Percentiles rank a stretch among this genome's conserved stretches.
phyloP scores from a whole-genome alignment of 2,888 invertebrate genomes.

The Euzetes globulus region DNA sequence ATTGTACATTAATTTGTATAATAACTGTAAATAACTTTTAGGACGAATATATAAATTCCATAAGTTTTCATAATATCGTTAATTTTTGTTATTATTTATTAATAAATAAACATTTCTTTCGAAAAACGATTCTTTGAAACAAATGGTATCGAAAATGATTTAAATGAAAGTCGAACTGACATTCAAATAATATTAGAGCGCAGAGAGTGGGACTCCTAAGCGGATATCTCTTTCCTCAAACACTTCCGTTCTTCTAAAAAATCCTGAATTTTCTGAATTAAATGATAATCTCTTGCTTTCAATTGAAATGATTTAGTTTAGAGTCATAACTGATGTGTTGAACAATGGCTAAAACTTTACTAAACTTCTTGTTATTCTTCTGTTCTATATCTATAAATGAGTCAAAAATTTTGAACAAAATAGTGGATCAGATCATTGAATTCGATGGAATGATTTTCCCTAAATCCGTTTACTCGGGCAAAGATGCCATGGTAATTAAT shows the following conservation, averaged over 20 bases:
- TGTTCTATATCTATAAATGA: too few species aligned
- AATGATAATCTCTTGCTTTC: not conserved
- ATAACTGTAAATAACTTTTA: conserved; percentile 17
- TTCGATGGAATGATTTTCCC: conserved; percentile 3
- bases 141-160: not conserved
- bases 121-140: not conserved
- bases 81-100: not conserved
- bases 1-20: conserved; percentile 20
- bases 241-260: not conserved
- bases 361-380: too few species aligned
- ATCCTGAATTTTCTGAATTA: not conserved
- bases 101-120: not conserved
- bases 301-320: not conserved
- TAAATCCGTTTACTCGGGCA: not conserved
- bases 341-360: too few species aligned
- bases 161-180: not conserved
- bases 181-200: not conserved
- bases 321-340: not conserved
- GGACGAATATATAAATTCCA: not conserved
- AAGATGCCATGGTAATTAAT: conserved; percentile 1
- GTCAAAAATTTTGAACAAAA: not conserved
- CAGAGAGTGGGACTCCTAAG: not conserved
- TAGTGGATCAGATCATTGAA: not conserved
- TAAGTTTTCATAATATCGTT: not conserved
- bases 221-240: conserved; percentile 13